Conservation (phyloP, 1,140 invertebrate species). For the Drusus annulatus region DNA sequence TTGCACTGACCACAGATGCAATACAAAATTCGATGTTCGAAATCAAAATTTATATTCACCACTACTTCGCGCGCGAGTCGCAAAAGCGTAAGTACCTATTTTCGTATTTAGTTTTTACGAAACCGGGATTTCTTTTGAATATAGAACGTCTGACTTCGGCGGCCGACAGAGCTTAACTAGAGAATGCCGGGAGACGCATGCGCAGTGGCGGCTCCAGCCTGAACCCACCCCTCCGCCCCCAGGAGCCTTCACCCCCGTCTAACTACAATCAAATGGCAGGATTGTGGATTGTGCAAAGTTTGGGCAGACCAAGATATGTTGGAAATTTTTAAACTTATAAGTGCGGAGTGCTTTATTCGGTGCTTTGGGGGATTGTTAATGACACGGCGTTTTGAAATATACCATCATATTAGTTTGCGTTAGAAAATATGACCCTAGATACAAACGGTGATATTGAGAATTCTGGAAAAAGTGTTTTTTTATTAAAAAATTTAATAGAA, state of each 20-base stretch:
- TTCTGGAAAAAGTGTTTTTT: too few relatives aligned
- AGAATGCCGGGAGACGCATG: conserved; percentile 21
- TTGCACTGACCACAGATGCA: not conserved
- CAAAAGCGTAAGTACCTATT: too few relatives aligned
- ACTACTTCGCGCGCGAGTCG: not conserved
- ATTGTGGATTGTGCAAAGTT: not conserved
- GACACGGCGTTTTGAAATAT: too few relatives aligned
- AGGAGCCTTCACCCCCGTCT: not conserved
- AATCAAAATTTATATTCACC: not conserved
- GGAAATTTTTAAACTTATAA: not conserved
- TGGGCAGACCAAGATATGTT: not conserved
- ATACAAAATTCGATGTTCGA: not conserved
- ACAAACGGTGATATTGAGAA: too few relatives aligned
- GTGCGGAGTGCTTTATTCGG: too few relatives aligned
- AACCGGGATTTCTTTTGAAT: not conserved
- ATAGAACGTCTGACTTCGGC: not conserved
- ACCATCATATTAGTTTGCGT: too few relatives aligned
- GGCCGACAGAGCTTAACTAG: conserved; percentile 1
- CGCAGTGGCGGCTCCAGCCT: not conserved
- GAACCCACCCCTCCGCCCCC: not conserved
- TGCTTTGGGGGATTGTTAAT: too few relatives aligned
- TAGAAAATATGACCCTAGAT: too few relatives aligned
- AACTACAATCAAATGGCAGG: not conserved
- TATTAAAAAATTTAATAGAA: too few relatives aligned
- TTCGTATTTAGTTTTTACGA: conserved; percentile 4